Evolutionary conservation across 2,797 vertebrate species (phyloP).

Genomic region (Cirrhinus molitorella): DNA sequence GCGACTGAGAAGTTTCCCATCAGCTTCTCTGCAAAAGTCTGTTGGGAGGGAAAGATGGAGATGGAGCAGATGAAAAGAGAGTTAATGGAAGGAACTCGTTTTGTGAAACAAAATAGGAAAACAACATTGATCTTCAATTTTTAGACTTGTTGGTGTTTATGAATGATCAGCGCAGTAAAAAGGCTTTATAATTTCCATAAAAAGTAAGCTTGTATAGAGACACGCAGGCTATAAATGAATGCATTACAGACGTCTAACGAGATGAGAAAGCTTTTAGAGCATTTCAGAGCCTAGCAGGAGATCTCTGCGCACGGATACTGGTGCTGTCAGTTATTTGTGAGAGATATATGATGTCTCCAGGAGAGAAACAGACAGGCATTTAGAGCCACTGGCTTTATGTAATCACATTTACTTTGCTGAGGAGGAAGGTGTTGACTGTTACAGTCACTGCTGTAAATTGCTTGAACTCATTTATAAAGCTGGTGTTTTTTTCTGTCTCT

Average conservation of each 20-base stretch:
- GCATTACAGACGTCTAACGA: conserved; percentile 59
- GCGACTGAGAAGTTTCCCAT: conserved; percentile 88
- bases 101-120: conserved; percentile 32
- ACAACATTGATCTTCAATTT: conserved; percentile 56
- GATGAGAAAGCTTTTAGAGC: conserved; percentile 63
- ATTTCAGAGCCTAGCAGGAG: conserved; percentile 54
- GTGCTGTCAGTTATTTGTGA: conserved; percentile 53
- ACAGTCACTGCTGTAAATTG: conserved; percentile 50
- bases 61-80: not conserved
- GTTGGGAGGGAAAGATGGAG: conserved; percentile 42
- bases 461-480: conserved; percentile 37
- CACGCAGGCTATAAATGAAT: conserved; percentile 46
- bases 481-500: conserved; percentile 41
- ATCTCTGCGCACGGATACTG: conserved; percentile 24
- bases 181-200: conserved; percentile 43
- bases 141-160: conserved; percentile 50
- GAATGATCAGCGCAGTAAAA: conserved; percentile 55
- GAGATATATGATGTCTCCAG: conserved; percentile 57
- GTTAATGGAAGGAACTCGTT: not conserved
- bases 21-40: conserved; percentile 92
- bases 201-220: conserved; percentile 31
- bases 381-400: conserved; percentile 51
- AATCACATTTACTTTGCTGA: conserved; percentile 62
- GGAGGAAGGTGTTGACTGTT: conserved; percentile 55
- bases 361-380: conserved; percentile 54